Percentiles rank a stretch among this genome's conserved stretches.
These are phyloP conservation scores for Tuberolachnus salignus DNA, from an alignment of 2,888 invertebrate genomes.

Conservation along the genomic window DNA sequence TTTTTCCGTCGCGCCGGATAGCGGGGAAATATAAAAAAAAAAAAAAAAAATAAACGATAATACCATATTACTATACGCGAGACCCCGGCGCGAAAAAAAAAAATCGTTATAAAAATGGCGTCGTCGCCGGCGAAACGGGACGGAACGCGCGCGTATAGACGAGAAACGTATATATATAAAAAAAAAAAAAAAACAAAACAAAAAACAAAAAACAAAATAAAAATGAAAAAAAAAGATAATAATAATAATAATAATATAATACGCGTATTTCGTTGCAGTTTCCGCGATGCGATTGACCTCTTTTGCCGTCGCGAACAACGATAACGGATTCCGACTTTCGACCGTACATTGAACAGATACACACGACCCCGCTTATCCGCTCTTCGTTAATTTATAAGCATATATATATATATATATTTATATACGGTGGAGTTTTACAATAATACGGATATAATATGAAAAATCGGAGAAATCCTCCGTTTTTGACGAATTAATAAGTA, in stretches of 20 bases:
- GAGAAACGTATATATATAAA: too few relatives aligned
- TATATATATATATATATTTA: too few relatives aligned
- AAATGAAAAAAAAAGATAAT: not conserved
- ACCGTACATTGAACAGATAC: not conserved
- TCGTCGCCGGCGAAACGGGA: slow-evolving; percentile 10
- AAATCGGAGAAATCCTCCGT: too few relatives aligned
- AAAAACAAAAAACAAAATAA: not conserved
- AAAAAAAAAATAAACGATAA: not conserved
- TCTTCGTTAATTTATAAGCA: too few relatives aligned
- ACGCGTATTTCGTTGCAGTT: slow-evolving; percentile 3
- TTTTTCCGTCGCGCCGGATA: slow-evolving; percentile 26
- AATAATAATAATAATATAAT: too few relatives aligned
- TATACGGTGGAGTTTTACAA: too few relatives aligned
- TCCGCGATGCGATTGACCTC: slow-evolving; percentile 17
- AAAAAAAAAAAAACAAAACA: not conserved
- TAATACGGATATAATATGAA: too few relatives aligned
- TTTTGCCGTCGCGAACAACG: not conserved
- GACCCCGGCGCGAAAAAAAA: not conserved
- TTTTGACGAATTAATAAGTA: too few relatives aligned
- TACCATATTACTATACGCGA: not conserved
- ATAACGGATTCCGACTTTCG: slow-evolving; percentile 21
- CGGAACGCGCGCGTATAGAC: slow-evolving; percentile 6
- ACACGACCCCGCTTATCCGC: too few relatives aligned
- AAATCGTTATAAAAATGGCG: slow-evolving; percentile 48
- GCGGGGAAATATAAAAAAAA: not conserved